Evolutionary conservation across 2,113 vertebrate species (phyloP).

Genomic region (Tetrao urogallus): DNA sequence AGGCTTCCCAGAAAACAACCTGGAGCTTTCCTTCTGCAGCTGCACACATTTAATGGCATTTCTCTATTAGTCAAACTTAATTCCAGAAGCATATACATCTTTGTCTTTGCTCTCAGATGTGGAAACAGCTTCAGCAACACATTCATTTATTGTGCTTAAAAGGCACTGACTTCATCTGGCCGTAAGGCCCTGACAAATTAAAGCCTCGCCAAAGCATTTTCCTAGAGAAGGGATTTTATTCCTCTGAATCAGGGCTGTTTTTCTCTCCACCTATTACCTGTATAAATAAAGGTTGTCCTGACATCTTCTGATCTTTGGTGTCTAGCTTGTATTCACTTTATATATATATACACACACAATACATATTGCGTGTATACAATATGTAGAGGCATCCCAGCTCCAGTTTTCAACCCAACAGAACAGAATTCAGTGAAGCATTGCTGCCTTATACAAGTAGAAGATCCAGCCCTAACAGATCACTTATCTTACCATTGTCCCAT

Average conservation of each 20-base stretch:
- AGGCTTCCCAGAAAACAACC: background rate
- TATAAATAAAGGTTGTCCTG: background rate
- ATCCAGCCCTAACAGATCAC: background rate
- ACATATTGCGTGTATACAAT: background rate
- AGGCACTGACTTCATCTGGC: background rate
- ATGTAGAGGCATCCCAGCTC: background rate
- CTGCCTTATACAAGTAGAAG: background rate
- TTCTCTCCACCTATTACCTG: background rate
- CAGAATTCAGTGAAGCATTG: background rate
- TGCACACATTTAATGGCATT: background rate
- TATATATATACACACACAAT: background rate
- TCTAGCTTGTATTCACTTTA: background rate
- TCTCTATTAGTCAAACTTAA: background rate
- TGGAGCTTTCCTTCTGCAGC: background rate
- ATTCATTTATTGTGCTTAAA: background rate
- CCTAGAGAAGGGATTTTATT: background rate
- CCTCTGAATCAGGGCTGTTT: background rate
- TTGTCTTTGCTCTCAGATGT: background rate
- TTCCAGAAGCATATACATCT: background rate
- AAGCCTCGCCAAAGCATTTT: background rate
- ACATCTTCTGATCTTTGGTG: background rate
- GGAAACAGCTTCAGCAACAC: background rate
- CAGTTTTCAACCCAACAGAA: background rate
- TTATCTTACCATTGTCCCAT: background rate
- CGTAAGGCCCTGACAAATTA: background rate